Percentiles rank a stretch among this genome's conserved stretches.
Evolutionary conservation across 1,140 invertebrate species (phyloP).

Genomic region (Dendroctonus valens): DNA sequence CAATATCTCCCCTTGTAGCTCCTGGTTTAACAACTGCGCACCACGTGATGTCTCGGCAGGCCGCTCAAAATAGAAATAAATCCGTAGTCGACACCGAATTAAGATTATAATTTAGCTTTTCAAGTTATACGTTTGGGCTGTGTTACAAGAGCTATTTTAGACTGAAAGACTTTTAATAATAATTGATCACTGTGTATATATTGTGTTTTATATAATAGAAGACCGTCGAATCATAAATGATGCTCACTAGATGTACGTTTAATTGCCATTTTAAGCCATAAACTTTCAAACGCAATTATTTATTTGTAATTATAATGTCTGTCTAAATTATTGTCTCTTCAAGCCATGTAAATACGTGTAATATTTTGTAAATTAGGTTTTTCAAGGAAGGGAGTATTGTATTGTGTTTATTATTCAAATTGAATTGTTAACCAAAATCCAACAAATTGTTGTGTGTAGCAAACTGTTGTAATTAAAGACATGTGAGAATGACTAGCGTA

Average conservation of each 20-base stretch:
- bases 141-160: slow-evolving; percentile 19
- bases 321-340: slow-evolving; percentile 21
- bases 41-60: slow-evolving; percentile 51
- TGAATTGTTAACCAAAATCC: slow-evolving; percentile 36
- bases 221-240: slow-evolving; percentile 28
- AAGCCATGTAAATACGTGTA: no score
- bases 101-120: slow-evolving; percentile 51
- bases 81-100: slow-evolving; percentile 59
- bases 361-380: background rate
- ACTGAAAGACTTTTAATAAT: slow-evolving; percentile 21
- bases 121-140: slow-evolving; percentile 7
- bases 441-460: slow-evolving; percentile 17
- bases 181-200: slow-evolving; percentile 19
- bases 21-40: slow-evolving; percentile 62
- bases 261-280: slow-evolving; percentile 46
- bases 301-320: slow-evolving; percentile 18
- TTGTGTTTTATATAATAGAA: slow-evolving; percentile 16
- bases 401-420: slow-evolving; percentile 18
- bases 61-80: slow-evolving; percentile 51
- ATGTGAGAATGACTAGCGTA: no score
- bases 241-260: slow-evolving; percentile 39
- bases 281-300: slow-evolving; percentile 7
- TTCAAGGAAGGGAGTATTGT: slow-evolving; percentile 3
- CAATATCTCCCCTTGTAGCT: slow-evolving; percentile 80
- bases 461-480: no score